These are phyloP conservation scores for Chironomus tepperi DNA, from an alignment of 1,140 invertebrate genomes.

Conservation along the genomic window DNA sequence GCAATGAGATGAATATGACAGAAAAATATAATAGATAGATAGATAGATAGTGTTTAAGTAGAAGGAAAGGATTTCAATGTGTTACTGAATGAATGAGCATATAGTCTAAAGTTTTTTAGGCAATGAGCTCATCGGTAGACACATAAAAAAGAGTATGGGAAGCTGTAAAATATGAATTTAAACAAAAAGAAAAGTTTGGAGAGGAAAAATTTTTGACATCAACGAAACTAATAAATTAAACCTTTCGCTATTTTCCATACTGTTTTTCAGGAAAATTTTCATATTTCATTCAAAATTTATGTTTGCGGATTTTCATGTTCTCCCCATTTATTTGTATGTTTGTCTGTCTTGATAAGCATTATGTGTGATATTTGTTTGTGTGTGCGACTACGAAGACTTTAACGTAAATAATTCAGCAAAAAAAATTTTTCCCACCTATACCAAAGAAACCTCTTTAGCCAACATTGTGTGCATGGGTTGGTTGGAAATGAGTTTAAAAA, in stretches of 20 bases:
- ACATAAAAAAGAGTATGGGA: not conserved
- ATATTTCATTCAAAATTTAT: slow-evolving; percentile 15
- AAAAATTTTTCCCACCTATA: not conserved
- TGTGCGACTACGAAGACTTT: not conserved
- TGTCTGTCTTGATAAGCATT: not conserved
- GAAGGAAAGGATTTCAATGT: too few species aligned
- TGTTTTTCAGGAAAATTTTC: slow-evolving; percentile 14
- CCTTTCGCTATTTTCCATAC: not conserved
- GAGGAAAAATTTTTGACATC: not conserved
- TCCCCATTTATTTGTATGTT: not conserved
- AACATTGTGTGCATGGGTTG: not conserved
- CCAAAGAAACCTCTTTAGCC: not conserved
- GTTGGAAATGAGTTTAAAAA: too few species aligned
- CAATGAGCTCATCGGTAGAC: too few species aligned
- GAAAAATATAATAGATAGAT: not conserved
- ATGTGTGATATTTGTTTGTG: not conserved
- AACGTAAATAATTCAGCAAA: too few species aligned
- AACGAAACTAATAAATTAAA: slow-evolving; percentile 5
- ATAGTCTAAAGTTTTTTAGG: too few species aligned
- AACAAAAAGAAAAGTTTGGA: not conserved
- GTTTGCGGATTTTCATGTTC: slow-evolving; percentile 12
- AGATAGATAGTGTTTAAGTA: too few species aligned
- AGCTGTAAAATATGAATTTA: not conserved
- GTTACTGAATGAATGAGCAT: too few species aligned
- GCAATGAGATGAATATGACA: not conserved